Evolutionary conservation across 2,888 invertebrate species (phyloP).

Genomic region (Thereva unica): DNA sequence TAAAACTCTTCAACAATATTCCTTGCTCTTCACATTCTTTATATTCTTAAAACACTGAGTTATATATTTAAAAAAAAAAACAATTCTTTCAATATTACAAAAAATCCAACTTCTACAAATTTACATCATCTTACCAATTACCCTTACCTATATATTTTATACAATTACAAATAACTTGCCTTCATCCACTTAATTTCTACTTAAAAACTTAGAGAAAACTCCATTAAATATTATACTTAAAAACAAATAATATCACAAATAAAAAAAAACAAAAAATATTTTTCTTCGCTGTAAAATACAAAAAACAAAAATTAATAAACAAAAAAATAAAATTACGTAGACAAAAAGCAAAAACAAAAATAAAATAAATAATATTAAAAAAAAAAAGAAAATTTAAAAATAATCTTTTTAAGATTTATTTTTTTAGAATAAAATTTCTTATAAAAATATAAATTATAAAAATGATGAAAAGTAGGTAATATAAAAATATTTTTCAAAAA

Average conservation of each 20-base stretch:
- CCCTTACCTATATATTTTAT: too few species aligned
- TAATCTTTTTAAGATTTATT: slow-evolving; percentile 23
- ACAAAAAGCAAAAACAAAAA: slow-evolving; percentile 19
- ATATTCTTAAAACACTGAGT: too few species aligned
- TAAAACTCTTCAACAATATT: too few species aligned
- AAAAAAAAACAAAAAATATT: slow-evolving; percentile 18
- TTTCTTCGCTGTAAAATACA: slow-evolving; percentile 30
- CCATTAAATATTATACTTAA: slow-evolving; percentile 13
- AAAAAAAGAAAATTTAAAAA: too few species aligned
- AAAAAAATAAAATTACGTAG: slow-evolving; percentile 12
- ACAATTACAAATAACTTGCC: too few species aligned
- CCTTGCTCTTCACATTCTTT: too few species aligned
- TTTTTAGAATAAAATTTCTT: slow-evolving; percentile 31
- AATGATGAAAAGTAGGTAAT: not conserved
- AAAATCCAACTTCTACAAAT: too few species aligned
- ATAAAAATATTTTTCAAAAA: slow-evolving; percentile 31
- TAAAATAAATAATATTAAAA: not conserved
- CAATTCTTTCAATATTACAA: too few species aligned
- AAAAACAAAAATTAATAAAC: slow-evolving; percentile 13
- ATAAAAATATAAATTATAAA: not conserved
- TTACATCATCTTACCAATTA: too few species aligned
- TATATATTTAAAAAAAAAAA: too few species aligned
- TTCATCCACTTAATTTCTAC: not conserved
- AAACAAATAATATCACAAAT: slow-evolving; percentile 15
- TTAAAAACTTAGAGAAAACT: not conserved